Evolutionary conservation across 1,140 invertebrate species (phyloP), one percentile per base, ranked within the genome.

Genomic region (Drosophila bipectinata): DNA sequence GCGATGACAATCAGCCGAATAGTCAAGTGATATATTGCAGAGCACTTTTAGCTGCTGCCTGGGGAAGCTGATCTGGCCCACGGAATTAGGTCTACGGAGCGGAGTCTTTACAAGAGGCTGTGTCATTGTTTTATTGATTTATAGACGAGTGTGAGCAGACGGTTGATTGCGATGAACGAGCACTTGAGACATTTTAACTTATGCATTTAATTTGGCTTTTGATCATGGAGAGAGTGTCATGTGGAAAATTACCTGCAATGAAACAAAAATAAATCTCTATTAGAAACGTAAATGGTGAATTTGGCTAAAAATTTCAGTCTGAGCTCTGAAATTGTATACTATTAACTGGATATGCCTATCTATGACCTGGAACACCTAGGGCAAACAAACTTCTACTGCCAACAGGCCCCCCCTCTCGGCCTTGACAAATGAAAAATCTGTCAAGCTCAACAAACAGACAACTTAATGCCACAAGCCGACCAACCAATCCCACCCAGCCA

Each of bases 391-490:
- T 58, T 60, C 12, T 8, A 62, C 26, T 53, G 48, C 37, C 32
- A 32, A 18, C 14, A 3, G 7, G 15, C 41, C 37, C 37, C 32
- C 32, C 39, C 12, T 34, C 39, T 15, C 24, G n/a, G 4, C 48
- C 7, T 49, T 21, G 49, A 39, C 62, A 79, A 72, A 82, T 82
- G 82, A 82, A 88, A 88, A 88, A 87, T 87, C 82, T 87, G 82
- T 82, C 82, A 87, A 56, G 79, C 83, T 87, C 79, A 88, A 77
- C 75, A 82, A 82, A 87, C 82, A 72, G 82, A 87, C 82, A 88
- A 82, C 74, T 88, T 87, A 87, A 87, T 87, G 78, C 82, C 78
- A 68, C 74, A 87, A 75, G 52, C 64, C 58, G 53, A 55, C 49
- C 55, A 55, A 37, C 24, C 59, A 72, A 62, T 48, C 56, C 77